Conservation (phyloP, 2,888 invertebrate genomes). For the Heliconius hortense region DNA sequence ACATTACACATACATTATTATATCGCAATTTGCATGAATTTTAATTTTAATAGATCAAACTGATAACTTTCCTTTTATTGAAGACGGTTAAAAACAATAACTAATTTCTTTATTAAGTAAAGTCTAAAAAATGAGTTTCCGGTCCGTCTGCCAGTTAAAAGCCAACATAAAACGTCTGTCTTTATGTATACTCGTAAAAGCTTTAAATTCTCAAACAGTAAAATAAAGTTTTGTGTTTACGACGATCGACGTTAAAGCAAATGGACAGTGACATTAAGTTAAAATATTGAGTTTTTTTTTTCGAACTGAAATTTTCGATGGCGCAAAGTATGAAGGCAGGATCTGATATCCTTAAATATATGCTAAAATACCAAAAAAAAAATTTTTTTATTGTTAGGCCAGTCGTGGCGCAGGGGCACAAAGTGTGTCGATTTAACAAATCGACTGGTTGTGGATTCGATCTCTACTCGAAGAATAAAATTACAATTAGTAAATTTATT, state of each 20-base stretch:
- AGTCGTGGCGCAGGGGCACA: too few relatives aligned
- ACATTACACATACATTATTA: too few relatives aligned
- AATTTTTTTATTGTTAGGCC: too few relatives aligned
- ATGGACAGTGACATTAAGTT: constrained; percentile 27
- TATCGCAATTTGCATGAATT: too few relatives aligned
- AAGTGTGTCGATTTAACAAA: too few relatives aligned
- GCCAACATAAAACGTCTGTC: constrained; percentile 39
- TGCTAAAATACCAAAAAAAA: too few relatives aligned
- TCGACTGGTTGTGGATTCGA: too few relatives aligned
- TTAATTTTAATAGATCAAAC: neutral
- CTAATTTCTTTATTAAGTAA: constrained; percentile 23
- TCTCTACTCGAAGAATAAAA: too few relatives aligned
- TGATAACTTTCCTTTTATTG: neutral
- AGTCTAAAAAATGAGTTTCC: constrained; percentile 27
- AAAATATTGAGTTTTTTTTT: constrained; percentile 31
- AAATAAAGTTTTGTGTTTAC: constrained; percentile 34
- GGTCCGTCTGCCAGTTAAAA: constrained; percentile 35
- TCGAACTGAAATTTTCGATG: neutral
- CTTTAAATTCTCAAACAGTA: constrained; percentile 35
- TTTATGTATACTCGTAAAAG: constrained; percentile 39
- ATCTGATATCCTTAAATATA: neutral
- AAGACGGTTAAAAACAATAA: neutral
- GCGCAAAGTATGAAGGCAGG: neutral
- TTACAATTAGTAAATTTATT: too few relatives aligned
- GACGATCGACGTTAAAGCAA: constrained; percentile 33